phyloP scores from a whole-genome alignment of 2,113 vertebrate genomes.

The Ascaphus truei region DNA sequence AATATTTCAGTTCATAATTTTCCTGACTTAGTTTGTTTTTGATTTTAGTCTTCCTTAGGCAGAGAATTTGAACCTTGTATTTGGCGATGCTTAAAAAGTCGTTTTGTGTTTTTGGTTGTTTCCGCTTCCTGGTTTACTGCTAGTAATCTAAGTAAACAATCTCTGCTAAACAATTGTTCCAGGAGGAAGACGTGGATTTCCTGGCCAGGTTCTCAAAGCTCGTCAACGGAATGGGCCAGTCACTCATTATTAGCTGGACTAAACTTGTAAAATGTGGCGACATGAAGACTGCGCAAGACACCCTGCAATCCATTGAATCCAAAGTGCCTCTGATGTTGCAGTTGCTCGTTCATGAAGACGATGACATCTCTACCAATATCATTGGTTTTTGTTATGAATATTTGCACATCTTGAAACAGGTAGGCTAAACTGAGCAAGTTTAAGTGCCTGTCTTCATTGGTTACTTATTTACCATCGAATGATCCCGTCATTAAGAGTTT shows the following conservation, averaged over 20 bases:
- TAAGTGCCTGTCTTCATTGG: too few relatives aligned
- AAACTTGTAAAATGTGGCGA: slow-evolving; percentile 81
- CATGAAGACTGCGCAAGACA: slow-evolving; percentile 75
- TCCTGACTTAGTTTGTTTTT: too few relatives aligned
- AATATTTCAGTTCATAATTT: too few relatives aligned
- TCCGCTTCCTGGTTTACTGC: background rate
- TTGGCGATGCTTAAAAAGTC: too few relatives aligned
- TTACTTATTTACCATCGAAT: background rate
- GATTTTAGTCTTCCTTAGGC: too few relatives aligned
- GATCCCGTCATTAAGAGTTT: too few relatives aligned
- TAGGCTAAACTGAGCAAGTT: too few relatives aligned
- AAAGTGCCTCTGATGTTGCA: slow-evolving; percentile 90
- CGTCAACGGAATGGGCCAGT: slow-evolving; percentile 97
- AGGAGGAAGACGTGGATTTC: slow-evolving; percentile 98
- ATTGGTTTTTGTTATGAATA: slow-evolving; percentile 97
- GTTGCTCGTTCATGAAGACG: slow-evolving; percentile 89
- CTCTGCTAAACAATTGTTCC: slow-evolving; percentile 23
- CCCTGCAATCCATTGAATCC: slow-evolving; percentile 82
- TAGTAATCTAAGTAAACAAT: background rate
- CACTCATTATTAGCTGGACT: slow-evolving; percentile 93
- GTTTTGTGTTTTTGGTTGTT: background rate
- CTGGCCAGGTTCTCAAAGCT: slow-evolving; percentile 94
- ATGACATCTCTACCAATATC: slow-evolving; percentile 94
- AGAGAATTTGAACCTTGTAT: too few relatives aligned
- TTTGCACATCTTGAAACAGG: slow-evolving; percentile 96